Evolutionary conservation across 2,113 vertebrate species (phyloP), one percentile per base, ranked within the genome.

Genomic region (Geococcyx californianus): DNA sequence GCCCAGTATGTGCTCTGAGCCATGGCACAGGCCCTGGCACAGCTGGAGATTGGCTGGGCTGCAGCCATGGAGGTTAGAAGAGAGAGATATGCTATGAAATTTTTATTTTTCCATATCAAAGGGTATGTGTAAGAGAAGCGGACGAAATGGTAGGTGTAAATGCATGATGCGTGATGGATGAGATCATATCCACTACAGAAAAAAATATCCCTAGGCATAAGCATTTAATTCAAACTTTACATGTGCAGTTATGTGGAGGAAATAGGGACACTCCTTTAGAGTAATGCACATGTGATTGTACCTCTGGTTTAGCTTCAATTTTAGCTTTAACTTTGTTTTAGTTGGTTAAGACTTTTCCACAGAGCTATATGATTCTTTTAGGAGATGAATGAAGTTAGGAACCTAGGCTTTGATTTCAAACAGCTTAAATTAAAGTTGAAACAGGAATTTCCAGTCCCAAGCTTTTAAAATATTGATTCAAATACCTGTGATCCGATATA

Each of bases 311-410:
- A 87, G 26, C 34, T 85, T 55, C 62, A 63, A 13, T 29, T 95
- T 80, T 80, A 85, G 23, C 72, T 87, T 88, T 92, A 60, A 52
- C 38, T 85, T 67, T 87, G 16, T 79, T 93, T 91, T 52, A 91
- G 17, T 31, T 59, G 17, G 13, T 38, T 60, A 64, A 64, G 67
- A 29, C 42, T 38, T 91, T 77, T 60, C 33, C 31, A 33, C 21
- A 59, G 38, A 49, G 13, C 29, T 59, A 6, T n/a, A 36, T 18
- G 33, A 78, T 52, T 87, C 60, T 13, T 75, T 87, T 52, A 84
- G 55, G 60, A 63, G 24, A 38, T 11, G 19, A 18, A 52, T 77
- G 18, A 88, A 62, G 13, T 36, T 67, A 34, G 10, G 29, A 72
- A 8, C 28, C 47, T 0, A 3, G 19, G 29, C 14, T 80, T 90